Base-by-base conservation (phyloP, 2,888 invertebrate species). In the Onchidella celtica region DNA sequence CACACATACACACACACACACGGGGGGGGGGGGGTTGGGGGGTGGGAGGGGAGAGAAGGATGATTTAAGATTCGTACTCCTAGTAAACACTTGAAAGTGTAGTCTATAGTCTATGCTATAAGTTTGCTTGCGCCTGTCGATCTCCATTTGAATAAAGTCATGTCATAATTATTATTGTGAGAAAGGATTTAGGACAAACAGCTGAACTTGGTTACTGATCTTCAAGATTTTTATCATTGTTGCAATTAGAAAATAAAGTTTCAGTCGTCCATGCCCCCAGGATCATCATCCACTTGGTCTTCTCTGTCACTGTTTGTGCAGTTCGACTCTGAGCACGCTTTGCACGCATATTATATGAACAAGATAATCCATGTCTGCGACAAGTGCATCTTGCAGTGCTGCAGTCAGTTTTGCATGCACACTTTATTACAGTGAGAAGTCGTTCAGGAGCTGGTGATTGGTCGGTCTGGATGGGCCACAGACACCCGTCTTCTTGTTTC, bases 361-460 rank as follows among this genome's bases (percentile, higher is more conserved):
- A 78, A 27, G 34, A 27, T 21, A 79, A 59, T 38, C 78, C 70
- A 29, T 79, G 63, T 70, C 38, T 59, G 1, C 63, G n/a, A 59
- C 70, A 69, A 2, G 70, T 57, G 59, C 78, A 79, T 3, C 78
- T 38, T 32, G 40, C 21, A 34, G 69, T 24, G 24, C 29, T 55
- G 24, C 78, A 79, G 27, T 79, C 47, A 21, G 59, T 38, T 38
- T 70, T 70, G 63, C 78, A 79, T 29, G 21, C 47, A 36, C 77
- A 68, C 17, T 29, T 27, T 34, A 79, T 61, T 21, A 79, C 55
- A 0, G 55, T 55, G 3, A 79, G 61, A 11, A 79, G 57, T 2
- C n/a, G 36, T n/a, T 79, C 61, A 27, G 78, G 78, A 27, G 70
- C 78, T 2, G 47, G 59, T 34, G 59, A 27, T 11, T 69, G 59